These are phyloP conservation scores for Asobara japonica DNA, from an alignment of 1,140 invertebrate species.

Conservation along the genomic window DNA sequence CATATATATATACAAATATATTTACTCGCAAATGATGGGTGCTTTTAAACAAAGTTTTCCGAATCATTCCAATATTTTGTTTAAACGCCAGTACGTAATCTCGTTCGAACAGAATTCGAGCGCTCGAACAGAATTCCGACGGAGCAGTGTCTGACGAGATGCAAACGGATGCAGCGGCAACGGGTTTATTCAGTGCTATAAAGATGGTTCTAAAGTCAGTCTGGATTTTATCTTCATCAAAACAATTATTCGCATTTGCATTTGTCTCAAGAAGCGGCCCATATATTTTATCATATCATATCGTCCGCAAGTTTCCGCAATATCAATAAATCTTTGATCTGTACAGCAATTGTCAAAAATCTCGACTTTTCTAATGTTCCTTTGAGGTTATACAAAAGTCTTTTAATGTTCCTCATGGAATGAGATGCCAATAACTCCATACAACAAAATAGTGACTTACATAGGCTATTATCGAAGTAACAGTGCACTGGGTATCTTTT, in stretches of 20 bases:
- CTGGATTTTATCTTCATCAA: background rate
- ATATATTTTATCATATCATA: background rate
- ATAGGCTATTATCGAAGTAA: background rate
- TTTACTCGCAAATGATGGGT: background rate
- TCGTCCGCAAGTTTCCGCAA: background rate
- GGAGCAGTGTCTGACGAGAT: background rate
- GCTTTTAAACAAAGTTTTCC: background rate
- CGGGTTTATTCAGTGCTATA: background rate
- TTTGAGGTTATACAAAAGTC: conserved; percentile 2
- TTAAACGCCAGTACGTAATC: background rate
- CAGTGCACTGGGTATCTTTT: background rate
- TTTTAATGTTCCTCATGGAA: conserved; percentile 20
- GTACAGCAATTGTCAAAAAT: no score
- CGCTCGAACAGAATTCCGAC: background rate
- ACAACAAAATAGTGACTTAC: background rate
- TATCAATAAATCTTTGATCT: no score
- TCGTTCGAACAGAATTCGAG: no score
- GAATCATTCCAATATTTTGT: background rate
- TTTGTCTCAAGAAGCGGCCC: background rate
- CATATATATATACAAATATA: no score
- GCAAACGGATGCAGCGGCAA: background rate
- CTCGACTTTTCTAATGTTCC: background rate
- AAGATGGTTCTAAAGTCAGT: background rate
- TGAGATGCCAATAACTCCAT: conserved; percentile 17
- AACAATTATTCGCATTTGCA: background rate